Conservation (phyloP, 2,113 vertebrate species). For the Paramormyrops kingsleyae region DNA sequence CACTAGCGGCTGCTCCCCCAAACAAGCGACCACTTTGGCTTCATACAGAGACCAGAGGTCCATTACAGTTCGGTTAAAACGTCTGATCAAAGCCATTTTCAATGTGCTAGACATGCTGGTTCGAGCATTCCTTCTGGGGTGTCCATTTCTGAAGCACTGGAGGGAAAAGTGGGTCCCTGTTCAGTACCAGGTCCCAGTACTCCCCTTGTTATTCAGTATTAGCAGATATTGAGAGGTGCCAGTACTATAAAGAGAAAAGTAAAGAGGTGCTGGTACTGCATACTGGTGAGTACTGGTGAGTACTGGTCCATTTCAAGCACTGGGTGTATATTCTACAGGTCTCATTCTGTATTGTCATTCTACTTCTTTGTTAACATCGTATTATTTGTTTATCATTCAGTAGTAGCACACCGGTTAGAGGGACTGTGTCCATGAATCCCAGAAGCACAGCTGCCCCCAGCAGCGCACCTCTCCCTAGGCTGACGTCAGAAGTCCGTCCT, state of each 20-base stretch:
- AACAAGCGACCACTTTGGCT: neutral
- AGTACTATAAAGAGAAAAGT: too few relatives aligned
- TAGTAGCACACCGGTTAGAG: neutral
- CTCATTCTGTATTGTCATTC: neutral
- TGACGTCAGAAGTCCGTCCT: constrained; percentile 39
- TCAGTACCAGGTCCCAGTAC: neutral
- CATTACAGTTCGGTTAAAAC: neutral
- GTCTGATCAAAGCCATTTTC: neutral
- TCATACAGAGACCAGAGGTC: neutral
- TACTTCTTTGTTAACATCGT: neutral
- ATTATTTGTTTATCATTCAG: neutral
- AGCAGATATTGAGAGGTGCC: neutral
- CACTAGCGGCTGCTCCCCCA: neutral
- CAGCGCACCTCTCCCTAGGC: constrained; percentile 23
- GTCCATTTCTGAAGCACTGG: neutral
- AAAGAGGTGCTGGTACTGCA: neutral
- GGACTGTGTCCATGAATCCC: neutral
- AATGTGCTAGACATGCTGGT: neutral
- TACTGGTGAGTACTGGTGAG: neutral
- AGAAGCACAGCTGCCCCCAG: neutral
- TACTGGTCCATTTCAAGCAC: neutral
- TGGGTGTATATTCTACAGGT: neutral
- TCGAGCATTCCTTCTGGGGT: neutral
- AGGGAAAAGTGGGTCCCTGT: neutral
- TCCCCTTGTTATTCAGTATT: neutral